Conservation (phyloP, 2,797 vertebrate species). For the Eulemur albifrons region DNA sequence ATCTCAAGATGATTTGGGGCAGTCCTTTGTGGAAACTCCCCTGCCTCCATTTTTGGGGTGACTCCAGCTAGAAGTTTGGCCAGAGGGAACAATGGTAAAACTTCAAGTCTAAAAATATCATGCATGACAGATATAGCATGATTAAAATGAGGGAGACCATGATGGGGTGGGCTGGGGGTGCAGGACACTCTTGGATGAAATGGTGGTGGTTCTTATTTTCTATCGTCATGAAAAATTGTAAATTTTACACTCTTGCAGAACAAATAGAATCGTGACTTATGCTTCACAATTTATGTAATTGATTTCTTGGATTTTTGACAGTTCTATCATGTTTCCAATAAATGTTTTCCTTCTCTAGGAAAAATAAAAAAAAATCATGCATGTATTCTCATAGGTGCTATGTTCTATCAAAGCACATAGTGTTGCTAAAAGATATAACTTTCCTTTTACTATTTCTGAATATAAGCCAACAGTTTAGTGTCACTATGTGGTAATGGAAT, state of each 20-base stretch:
- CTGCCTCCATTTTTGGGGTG: not conserved
- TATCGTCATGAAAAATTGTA: slow-evolving; percentile 39
- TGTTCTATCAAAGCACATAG: not conserved
- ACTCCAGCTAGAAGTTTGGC: not conserved
- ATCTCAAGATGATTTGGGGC: not conserved
- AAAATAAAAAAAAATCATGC: not conserved
- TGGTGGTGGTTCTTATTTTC: not conserved
- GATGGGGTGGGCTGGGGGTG: rapidly evolving
- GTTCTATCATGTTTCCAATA: slow-evolving; percentile 44
- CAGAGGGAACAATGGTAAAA: not conserved
- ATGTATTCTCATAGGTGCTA: not conserved
- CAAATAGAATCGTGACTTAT: slow-evolving; percentile 43
- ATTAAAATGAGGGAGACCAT: not conserved
- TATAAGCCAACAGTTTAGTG: not conserved
- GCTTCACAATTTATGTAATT: slow-evolving; percentile 59
- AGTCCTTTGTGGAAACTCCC: not conserved
- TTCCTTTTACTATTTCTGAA: not conserved
- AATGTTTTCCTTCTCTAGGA: slow-evolving; percentile 47
- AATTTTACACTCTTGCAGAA: slow-evolving; percentile 41
- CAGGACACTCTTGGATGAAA: not conserved
- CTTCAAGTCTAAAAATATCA: not conserved
- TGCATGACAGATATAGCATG: not conserved
- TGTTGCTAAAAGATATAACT: not conserved
- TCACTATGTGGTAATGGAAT: not conserved
- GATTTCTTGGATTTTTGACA: slow-evolving; percentile 66